Evolutionary conservation across 2,113 vertebrate species (phyloP).

Genomic region (Diadophis punctatus): DNA sequence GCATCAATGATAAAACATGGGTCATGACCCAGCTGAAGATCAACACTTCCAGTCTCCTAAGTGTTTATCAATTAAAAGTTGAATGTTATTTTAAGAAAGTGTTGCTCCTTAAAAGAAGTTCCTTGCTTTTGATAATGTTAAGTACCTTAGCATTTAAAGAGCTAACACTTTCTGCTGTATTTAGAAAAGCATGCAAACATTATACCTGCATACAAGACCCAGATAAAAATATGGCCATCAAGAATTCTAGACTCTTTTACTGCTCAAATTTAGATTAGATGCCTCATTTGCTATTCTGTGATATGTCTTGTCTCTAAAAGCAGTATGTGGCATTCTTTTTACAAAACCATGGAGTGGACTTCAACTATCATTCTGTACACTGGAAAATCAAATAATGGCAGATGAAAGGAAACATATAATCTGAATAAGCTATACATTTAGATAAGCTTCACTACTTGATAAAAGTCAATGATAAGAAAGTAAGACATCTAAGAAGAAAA

Average conservation of each 20-base stretch:
- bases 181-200: neutral
- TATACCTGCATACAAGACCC: neutral
- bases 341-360: neutral
- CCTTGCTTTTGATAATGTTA: neutral
- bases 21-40: neutral
- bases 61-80: neutral
- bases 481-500: neutral
- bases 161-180: neutral
- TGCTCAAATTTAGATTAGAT: neutral
- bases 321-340: neutral
- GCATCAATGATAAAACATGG: neutral
- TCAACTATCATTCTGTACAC: neutral
- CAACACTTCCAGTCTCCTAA: neutral
- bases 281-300: neutral
- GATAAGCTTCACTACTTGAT: neutral
- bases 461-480: neutral
- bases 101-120: neutral
- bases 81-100: neutral
- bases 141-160: neutral
- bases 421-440: neutral
- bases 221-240: no score
- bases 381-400: neutral
- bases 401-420: neutral
- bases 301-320: neutral
- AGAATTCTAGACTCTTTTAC: neutral